phyloP scores from a whole-genome alignment of 2,113 vertebrate genomes.

The Cololabis saira region DNA sequence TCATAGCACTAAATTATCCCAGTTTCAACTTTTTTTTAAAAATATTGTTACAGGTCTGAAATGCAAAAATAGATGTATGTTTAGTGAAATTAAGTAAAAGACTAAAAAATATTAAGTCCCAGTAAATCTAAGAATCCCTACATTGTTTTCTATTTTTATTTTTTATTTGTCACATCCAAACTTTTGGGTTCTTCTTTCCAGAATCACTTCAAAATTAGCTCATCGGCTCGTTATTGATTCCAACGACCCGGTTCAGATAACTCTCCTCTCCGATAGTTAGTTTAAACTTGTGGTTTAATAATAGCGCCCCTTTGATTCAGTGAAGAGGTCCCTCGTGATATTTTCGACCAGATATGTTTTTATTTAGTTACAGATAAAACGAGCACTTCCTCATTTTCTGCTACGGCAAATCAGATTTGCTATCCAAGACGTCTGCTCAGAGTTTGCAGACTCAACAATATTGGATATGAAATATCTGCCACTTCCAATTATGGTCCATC shows the following conservation, averaged over 20 bases:
- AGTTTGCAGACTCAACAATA: conserved; percentile 23
- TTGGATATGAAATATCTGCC: conserved; percentile 37
- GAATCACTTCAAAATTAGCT: too few species aligned
- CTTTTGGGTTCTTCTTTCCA: too few species aligned
- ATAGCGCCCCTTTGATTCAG: conserved; percentile 10
- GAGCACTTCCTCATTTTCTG: neutral
- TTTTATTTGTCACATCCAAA: too few species aligned
- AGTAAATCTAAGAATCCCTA: too few species aligned
- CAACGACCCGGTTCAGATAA: neutral
- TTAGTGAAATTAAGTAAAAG: too few species aligned
- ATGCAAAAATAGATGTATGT: too few species aligned
- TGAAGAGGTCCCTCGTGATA: neutral
- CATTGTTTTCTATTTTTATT: too few species aligned
- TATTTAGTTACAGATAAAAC: conserved; percentile 10
- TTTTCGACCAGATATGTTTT: neutral
- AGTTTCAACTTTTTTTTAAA: too few species aligned
- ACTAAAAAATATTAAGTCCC: too few species aligned
- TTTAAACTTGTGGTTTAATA: neutral
- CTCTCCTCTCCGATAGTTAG: too few species aligned
- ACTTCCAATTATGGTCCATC: conserved; percentile 2
- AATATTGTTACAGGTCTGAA: too few species aligned
- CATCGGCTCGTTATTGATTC: neutral
- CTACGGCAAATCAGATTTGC: conserved; percentile 17
- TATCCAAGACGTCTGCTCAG: conserved; percentile 16
- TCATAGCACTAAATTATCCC: too few species aligned